phyloP scores from a whole-genome alignment of 2,113 vertebrate genomes.

The Madoqua kirkii region DNA sequence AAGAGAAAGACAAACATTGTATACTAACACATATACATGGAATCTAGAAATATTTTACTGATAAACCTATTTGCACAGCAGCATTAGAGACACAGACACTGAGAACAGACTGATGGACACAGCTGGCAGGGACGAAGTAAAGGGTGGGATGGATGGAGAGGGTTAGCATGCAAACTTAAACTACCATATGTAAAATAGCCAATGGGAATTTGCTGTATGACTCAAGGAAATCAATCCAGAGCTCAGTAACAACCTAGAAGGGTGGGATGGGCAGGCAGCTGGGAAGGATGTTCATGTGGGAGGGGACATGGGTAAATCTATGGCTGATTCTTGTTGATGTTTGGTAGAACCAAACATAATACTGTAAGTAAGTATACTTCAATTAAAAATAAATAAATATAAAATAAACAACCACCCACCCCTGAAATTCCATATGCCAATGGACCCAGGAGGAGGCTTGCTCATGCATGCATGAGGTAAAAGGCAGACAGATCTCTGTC shows the following conservation, averaged over 20 bases:
- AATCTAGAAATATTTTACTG: too few relatives aligned
- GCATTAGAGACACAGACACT: too few relatives aligned
- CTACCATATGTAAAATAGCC: background rate
- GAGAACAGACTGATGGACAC: too few relatives aligned
- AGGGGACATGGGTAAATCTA: background rate
- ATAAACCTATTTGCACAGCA: too few relatives aligned
- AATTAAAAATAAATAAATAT: background rate
- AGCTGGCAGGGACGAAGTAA: too few relatives aligned
- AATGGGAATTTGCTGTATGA: background rate
- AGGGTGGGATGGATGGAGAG: too few relatives aligned
- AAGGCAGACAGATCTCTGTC: background rate
- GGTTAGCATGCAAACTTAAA: too few relatives aligned
- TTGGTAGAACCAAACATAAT: background rate
- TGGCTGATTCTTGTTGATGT: background rate
- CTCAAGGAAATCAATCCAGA: background rate
- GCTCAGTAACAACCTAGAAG: background rate
- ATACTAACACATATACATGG: too few relatives aligned
- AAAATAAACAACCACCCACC: background rate
- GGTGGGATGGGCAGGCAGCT: background rate
- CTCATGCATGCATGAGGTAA: background rate
- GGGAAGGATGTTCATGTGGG: background rate
- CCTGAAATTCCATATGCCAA: background rate
- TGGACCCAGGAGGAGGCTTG: background rate
- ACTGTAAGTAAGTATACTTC: background rate
- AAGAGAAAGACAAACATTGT: too few relatives aligned